These are phyloP conservation scores for Synergus japonicus DNA, from an alignment of 2,888 invertebrate genomes.

Conservation along the genomic window DNA sequence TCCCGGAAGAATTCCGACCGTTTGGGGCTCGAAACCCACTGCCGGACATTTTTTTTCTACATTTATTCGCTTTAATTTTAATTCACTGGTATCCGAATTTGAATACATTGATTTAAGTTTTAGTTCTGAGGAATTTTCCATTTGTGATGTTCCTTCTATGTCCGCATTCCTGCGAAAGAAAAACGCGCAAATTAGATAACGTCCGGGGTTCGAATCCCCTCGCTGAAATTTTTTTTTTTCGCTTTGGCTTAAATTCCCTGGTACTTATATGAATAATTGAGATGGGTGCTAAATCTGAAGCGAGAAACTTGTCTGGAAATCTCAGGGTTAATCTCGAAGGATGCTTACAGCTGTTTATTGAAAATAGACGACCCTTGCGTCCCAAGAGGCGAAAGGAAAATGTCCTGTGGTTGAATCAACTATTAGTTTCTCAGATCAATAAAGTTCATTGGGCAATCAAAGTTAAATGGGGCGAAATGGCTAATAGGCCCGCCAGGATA, in stretches of 20 bases:
- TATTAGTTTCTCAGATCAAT: slow-evolving; percentile 23
- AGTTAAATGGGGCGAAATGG: slow-evolving; percentile 43
- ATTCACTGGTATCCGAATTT: neutral
- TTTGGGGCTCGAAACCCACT: slow-evolving; percentile 6
- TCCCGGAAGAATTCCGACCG: neutral
- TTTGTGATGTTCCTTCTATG: neutral
- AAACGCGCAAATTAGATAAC: neutral
- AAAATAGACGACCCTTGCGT: neutral
- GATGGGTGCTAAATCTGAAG: neutral
- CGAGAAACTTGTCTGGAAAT: neutral
- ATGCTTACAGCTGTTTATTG: slow-evolving; percentile 8
- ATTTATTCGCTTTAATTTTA: neutral
- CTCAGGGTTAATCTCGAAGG: neutral
- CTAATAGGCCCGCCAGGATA: slow-evolving; percentile 29
- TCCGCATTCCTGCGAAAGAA: neutral
- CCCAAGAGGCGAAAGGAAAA: slow-evolving; percentile 17
- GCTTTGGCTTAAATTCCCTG: neutral
- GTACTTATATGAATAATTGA: neutral
- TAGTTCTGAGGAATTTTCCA: neutral
- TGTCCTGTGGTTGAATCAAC: slow-evolving; percentile 23
- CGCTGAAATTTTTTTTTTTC: neutral
- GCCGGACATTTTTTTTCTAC: neutral
- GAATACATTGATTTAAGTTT: neutral
- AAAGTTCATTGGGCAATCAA: slow-evolving; percentile 46
- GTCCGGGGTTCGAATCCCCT: neutral